A percentile compares a stretch with the other conserved stretches of the same genome.
Evolutionary conservation across 2,113 vertebrate species (phyloP).

Genomic region (Tenebrosternarchus preto): DNA sequence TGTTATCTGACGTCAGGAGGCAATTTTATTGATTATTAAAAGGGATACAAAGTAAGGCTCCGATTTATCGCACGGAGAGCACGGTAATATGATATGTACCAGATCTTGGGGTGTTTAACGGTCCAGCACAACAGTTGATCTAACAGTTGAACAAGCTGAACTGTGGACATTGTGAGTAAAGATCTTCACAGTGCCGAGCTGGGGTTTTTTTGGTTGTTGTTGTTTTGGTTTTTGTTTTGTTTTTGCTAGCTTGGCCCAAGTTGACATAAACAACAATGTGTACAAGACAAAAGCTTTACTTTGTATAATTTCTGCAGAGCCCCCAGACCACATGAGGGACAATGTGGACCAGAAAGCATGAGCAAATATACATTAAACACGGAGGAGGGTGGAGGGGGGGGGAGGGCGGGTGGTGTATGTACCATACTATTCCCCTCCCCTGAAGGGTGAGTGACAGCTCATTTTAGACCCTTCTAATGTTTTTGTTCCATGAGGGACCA

Average conservation of each 20-base stretch:
- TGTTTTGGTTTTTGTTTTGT: not conserved
- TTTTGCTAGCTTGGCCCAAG: conserved; percentile 16
- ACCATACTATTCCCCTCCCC: not conserved
- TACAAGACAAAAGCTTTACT: conserved; percentile 1
- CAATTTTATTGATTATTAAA: conserved; percentile 1
- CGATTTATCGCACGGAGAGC: no score
- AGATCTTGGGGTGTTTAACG: not conserved
- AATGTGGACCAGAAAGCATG: conserved; percentile 23
- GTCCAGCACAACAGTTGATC: not conserved
- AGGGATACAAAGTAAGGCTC: no score
- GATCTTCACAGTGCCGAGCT: not conserved
- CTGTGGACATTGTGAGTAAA: not conserved
- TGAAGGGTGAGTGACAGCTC: conserved; percentile 36
- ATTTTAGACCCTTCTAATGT: conserved; percentile 50
- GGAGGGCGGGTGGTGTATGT: conserved; percentile 42
- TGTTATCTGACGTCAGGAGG: not conserved
- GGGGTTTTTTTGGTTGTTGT: not conserved
- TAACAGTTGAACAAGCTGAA: not conserved
- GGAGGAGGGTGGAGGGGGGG: no score
- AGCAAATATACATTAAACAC: conserved; percentile 11
- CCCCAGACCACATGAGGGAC: conserved; percentile 17
- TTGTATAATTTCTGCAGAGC: not conserved
- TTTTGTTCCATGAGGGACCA: conserved; percentile 6
- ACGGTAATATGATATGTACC: not conserved
- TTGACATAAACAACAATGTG: conserved; percentile 1